Base-by-base conservation (phyloP, 1,140 invertebrate species). In the Gryon sp. region DNA sequence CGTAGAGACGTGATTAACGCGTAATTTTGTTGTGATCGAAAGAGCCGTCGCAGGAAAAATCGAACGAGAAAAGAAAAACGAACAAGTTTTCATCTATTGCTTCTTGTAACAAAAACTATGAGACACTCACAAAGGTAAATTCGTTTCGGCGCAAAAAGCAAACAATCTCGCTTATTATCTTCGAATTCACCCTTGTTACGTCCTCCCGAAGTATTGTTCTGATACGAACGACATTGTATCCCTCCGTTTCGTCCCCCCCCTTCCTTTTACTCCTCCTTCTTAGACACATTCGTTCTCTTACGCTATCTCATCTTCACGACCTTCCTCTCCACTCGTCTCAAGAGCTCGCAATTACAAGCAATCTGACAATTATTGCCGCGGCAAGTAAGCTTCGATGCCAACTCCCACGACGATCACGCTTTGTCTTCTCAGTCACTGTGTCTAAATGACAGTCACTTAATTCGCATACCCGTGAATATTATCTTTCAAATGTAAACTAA, bases 291-390 rank as follows among this genome's bases (percentile, higher is more conserved):
- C 72, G 52, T 73, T 60, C 52, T 72, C 60, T 48, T 50, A 19
- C 70, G 41, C 69, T 70, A 53, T 68, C 73, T 75, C 66, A 50
- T 74, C 59, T 66, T 46, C 45, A 5, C 16, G 52, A 28, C 38
- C 48, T 60, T 73, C 52, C 63, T 74, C 74, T 78, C 53, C 70
- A 80, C 76, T 81, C 73, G 82, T 86, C 83, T 84, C 82, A 74
- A 86, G 82, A 82, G 82, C 78, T 83, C 82, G 81, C 83, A 85
- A 85, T 86, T 85, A 85, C 83, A 82, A 85, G 81, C 84, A 85
- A 86, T 85, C 83, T 82, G 83, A 82, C 84, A 86, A 86, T 84
- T 82, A 86, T 83, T 81, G 78, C 74, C 65, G 79, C 78, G 78
- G 73, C 70, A 19, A 77, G 69, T 65, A 55, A 59, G 76, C 70